Evolutionary conservation across 1,140 invertebrate species (phyloP).

Genomic region (Thaumetopoea pityocampa): DNA sequence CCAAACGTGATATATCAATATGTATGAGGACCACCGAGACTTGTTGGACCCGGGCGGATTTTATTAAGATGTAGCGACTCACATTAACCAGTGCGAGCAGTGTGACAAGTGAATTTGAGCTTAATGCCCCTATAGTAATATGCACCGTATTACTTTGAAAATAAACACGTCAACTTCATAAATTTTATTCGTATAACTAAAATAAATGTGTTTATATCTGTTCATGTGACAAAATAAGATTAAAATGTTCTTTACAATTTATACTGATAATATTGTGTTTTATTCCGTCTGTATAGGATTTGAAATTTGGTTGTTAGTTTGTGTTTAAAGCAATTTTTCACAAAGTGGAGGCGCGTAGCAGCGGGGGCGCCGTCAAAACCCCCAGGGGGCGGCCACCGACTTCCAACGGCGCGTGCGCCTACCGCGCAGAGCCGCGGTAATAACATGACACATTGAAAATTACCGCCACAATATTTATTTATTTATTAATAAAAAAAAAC

Average conservation of each 20-base stretch:
- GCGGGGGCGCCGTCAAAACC: constrained; percentile 65
- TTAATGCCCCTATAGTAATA: background rate
- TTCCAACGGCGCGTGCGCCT: constrained; percentile 31
- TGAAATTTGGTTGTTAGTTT: constrained; percentile 5
- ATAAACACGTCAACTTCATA: constrained; percentile 6
- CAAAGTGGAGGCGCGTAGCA: constrained; percentile 41
- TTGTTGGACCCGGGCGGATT: constrained; percentile 31
- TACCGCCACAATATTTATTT: constrained; percentile 26
- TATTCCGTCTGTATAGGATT: constrained; percentile 13
- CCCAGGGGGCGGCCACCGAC: constrained; percentile 46
- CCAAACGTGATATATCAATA: constrained; percentile 44
- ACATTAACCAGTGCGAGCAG: constrained; percentile 21
- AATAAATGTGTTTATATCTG: constrained; percentile 2
- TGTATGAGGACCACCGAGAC: constrained; percentile 52
- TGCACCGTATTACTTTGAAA: background rate
- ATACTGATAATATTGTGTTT: constrained; percentile 13
- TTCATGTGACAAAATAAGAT: constrained; percentile 18
- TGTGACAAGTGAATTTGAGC: constrained; percentile 27
- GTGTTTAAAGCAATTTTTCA: constrained; percentile 56
- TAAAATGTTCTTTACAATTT: constrained; percentile 6
- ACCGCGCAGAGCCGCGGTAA: constrained; percentile 46
- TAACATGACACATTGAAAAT: constrained; percentile 37
- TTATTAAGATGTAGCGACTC: constrained; percentile 48
- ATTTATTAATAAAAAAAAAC: background rate
- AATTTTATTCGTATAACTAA: constrained; percentile 1